Conservation (phyloP, 2,113 vertebrate species). For the Hydropotes inermis region DNA sequence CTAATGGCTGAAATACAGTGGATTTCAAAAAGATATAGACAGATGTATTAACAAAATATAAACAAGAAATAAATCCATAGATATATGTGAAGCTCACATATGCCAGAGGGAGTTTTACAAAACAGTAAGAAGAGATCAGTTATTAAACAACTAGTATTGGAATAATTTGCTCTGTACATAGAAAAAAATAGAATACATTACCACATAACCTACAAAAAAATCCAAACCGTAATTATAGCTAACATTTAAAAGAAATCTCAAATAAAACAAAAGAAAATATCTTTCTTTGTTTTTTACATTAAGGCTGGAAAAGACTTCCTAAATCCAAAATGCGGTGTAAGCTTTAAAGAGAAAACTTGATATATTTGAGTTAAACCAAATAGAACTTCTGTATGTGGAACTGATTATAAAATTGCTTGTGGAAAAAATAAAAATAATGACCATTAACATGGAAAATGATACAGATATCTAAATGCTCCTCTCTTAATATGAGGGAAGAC, state of each 20-base stretch:
- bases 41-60: neutral
- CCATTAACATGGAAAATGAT: neutral
- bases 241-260: neutral
- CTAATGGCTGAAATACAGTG: neutral
- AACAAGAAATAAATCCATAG: neutral
- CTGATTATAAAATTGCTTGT: neutral
- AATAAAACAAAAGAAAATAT: neutral
- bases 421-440: neutral
- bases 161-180: neutral
- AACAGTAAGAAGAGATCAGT: rapidly evolving
- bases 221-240: neutral
- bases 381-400: neutral
- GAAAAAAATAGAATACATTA: neutral
- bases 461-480: neutral
- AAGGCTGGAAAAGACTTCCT: neutral
- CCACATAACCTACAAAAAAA: neutral
- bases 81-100: neutral
- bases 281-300: neutral
- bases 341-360: neutral
- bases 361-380: neutral
- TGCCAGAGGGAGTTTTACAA: neutral
- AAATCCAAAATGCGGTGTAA: neutral
- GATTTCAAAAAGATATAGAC: neutral
- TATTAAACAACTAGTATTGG: neutral
- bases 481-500: neutral